Evolutionary conservation across 2,888 invertebrate species (phyloP).

Genomic region (Limnephilus rhombicus): DNA sequence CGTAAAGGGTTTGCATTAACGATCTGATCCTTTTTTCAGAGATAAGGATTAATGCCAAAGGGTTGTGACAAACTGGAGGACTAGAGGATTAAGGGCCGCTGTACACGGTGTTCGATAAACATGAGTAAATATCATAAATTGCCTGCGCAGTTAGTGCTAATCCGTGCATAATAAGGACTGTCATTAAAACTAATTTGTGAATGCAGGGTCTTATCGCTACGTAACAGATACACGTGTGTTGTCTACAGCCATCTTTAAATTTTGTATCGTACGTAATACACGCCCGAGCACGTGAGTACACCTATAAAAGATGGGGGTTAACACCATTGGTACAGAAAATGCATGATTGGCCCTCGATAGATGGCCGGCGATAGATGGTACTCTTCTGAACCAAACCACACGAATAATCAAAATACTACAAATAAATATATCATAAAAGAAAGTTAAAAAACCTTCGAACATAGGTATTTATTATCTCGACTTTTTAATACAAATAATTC

Average conservation of each 20-base stretch:
- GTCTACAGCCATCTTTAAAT: not conserved
- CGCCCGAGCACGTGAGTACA: not conserved
- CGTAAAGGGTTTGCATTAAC: slow-evolving; percentile 55
- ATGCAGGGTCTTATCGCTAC: slow-evolving; percentile 30
- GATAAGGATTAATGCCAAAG: slow-evolving; percentile 61
- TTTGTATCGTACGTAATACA: not conserved
- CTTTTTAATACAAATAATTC: no score
- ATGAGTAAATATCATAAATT: slow-evolving; percentile 56
- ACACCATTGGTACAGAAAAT: not conserved
- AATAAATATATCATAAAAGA: no score
- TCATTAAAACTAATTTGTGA: slow-evolving; percentile 48
- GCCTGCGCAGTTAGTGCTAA: slow-evolving; percentile 29
- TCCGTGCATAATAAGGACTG: slow-evolving; percentile 32
- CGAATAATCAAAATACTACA: no score
- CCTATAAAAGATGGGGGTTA: not conserved
- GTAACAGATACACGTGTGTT: not conserved
- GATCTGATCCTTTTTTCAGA: slow-evolving; percentile 53
- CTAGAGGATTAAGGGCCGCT: slow-evolving; percentile 53
- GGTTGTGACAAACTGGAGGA: slow-evolving; percentile 62
- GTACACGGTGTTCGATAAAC: slow-evolving; percentile 33
- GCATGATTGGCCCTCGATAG: not conserved
- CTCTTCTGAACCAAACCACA: no score
- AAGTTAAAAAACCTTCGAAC: no score
- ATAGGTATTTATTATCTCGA: no score
- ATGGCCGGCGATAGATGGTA: no score